phyloP scores from a whole-genome alignment of 1,140 invertebrate genomes.

The Sitophilus oryzae region DNA sequence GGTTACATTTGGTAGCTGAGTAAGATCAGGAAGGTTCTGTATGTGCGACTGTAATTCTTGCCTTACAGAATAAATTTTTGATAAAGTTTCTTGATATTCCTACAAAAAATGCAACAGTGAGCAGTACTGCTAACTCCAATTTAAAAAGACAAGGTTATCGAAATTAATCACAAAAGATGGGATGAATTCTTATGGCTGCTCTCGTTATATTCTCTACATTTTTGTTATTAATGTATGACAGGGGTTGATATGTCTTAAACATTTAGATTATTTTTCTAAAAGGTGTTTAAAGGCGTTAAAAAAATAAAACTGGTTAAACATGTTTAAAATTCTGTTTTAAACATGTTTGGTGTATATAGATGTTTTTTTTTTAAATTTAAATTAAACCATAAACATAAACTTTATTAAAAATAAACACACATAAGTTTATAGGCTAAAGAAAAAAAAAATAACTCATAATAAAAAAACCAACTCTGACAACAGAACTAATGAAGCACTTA shows the following conservation, averaged over 20 bases:
- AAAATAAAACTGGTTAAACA: neutral
- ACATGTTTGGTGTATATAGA: neutral
- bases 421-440: no score
- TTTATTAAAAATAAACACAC: no score
- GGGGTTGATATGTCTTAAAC: no score
- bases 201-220: no score
- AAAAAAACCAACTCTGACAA: no score
- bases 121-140: neutral
- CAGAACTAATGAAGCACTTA: no score
- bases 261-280: neutral
- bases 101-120: conserved; percentile 45
- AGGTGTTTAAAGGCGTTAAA: neutral
- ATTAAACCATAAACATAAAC: no score
- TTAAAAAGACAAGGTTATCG: neutral
- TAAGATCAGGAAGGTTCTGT: conserved; percentile 87
- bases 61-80: conserved; percentile 76
- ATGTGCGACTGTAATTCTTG: conserved; percentile 87
- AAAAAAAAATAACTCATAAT: no score
- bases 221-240: no score
- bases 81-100: conserved; percentile 82
- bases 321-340: neutral
- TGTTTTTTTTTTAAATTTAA: no score
- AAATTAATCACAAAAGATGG: no score
- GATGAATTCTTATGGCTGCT: no score
- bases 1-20: conserved; percentile 82